Conservation (phyloP, 2,888 invertebrate species). For the Holacanthella duospinosa region DNA sequence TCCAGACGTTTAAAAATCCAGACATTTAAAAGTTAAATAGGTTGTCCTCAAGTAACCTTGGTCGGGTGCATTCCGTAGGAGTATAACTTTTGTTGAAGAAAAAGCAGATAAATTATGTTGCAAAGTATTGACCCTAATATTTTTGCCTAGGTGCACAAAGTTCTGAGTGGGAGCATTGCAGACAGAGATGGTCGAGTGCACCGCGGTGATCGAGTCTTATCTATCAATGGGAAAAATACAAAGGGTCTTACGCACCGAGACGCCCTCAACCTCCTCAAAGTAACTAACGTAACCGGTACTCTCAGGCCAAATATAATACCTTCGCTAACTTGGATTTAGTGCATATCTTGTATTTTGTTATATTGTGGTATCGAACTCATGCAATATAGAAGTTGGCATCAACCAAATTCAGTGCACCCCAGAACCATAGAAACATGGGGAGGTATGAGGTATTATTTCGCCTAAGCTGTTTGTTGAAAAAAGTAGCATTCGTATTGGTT, state of each 20-base stretch:
- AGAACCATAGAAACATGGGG: no score
- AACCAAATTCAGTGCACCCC: no score
- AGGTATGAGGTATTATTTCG: no score
- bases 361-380: background rate
- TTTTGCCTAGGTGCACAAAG: conserved; percentile 64
- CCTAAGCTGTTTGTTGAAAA: no score
- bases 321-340: no score
- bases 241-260: conserved; percentile 74
- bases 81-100: no score
- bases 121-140: background rate
- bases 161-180: conserved; percentile 72
- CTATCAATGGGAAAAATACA: conserved; percentile 76
- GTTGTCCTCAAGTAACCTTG: no score
- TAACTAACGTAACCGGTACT: no score
- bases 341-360: background rate
- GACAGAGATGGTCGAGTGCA: conserved; percentile 74
- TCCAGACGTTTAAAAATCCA: background rate
- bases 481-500: no score
- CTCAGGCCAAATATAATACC: no score
- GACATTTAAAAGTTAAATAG: no score
- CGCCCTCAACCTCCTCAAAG: conserved; percentile 77
- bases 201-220: conserved; percentile 75
- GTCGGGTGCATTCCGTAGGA: no score
- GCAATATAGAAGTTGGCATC: background rate
- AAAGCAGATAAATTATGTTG: background rate